phyloP scores from a whole-genome alignment of 2,797 vertebrate species.

The Lateolabrax maculatus region DNA sequence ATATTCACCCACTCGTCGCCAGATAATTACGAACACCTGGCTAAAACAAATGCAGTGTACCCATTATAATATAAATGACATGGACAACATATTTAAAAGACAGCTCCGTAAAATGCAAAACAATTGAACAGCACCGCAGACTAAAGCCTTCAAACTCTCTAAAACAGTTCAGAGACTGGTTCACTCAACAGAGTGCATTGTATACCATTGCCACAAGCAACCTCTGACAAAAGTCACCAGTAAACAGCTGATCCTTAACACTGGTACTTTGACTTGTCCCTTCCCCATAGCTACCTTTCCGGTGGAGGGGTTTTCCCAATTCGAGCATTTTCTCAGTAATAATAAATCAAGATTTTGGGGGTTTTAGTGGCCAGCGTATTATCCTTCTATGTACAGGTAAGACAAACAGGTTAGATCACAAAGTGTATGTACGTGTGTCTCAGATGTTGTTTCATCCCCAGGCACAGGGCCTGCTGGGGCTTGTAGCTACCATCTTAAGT shows the following conservation, averaged over 20 bases:
- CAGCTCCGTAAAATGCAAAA: not conserved
- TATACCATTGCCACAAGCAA: not conserved
- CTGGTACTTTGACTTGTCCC: not conserved
- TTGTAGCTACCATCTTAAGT: constrained; percentile 59
- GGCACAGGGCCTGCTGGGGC: constrained; percentile 54
- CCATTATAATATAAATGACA: not conserved
- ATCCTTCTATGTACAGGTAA: constrained; percentile 16
- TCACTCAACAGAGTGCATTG: not conserved
- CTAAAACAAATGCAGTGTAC: not conserved
- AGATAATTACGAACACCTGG: not conserved
- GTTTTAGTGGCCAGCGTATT: not conserved
- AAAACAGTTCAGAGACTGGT: not conserved
- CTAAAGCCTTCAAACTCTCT: not conserved
- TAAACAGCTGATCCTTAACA: not conserved
- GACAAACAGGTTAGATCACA: constrained; percentile 67
- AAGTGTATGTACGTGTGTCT: constrained; percentile 25
- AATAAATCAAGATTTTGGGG: not conserved
- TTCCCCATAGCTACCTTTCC: not conserved
- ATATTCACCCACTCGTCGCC: not conserved
- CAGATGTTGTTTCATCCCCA: constrained; percentile 47
- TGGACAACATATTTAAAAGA: not conserved
- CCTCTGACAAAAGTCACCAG: not conserved
- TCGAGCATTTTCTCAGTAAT: not conserved
- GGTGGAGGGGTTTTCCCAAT: not conserved
- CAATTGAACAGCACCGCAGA: not conserved